phyloP scores from a whole-genome alignment of 2,888 invertebrate species.

The Laspeyria flexula region DNA sequence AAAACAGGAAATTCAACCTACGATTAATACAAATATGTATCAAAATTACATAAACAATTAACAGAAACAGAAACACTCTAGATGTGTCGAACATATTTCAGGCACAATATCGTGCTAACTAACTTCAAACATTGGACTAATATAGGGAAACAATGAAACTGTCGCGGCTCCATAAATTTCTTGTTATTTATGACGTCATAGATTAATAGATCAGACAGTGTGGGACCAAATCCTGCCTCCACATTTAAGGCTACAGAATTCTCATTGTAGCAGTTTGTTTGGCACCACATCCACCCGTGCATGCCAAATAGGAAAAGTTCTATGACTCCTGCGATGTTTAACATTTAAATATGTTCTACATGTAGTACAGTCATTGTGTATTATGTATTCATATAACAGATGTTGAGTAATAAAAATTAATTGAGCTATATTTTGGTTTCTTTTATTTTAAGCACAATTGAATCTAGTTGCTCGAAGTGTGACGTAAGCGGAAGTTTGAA shows the following conservation, averaged over 20 bases:
- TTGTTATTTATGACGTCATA: conserved; percentile 64
- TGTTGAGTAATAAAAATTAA: conserved; percentile 51
- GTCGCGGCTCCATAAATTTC: conserved; percentile 41
- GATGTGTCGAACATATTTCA: background rate
- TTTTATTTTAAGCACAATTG: conserved; percentile 18
- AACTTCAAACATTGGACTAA: background rate
- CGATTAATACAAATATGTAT: too few species aligned
- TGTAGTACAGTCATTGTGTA: conserved; percentile 39
- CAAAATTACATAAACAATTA: too few species aligned
- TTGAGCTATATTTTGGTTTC: conserved; percentile 40
- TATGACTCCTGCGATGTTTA: conserved; percentile 61
- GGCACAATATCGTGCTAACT: background rate
- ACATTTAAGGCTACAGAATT: conserved; percentile 65
- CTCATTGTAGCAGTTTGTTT: conserved; percentile 82
- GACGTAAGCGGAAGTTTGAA: background rate
- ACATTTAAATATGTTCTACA: conserved; percentile 55
- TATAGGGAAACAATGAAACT: conserved; percentile 17
- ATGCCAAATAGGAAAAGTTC: conserved; percentile 81
- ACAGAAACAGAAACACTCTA: too few species aligned
- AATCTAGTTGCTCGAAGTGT: background rate
- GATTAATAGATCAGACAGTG: conserved; percentile 70
- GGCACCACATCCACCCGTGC: conserved; percentile 71
- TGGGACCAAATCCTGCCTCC: conserved; percentile 69
- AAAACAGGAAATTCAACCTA: too few species aligned
- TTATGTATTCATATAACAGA: conserved; percentile 48